phyloP scores from a whole-genome alignment of 2,113 vertebrate genomes.

The Synodontis membranacea region DNA sequence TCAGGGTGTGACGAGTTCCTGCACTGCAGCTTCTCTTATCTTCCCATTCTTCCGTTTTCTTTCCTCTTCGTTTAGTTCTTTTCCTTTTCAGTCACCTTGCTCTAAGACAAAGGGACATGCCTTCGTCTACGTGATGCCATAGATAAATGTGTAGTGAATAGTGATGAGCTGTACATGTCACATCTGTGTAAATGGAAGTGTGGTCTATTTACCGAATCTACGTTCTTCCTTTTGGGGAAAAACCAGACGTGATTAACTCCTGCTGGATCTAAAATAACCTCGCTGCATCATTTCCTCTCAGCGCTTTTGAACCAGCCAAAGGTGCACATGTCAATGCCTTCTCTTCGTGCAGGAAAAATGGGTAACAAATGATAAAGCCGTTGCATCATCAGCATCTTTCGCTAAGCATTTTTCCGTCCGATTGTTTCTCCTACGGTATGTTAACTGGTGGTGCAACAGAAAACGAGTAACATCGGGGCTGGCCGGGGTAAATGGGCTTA shows the following conservation, averaged over 20 bases:
- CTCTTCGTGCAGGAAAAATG: neutral
- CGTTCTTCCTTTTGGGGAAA: constrained; percentile 35
- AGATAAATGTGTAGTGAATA: constrained; percentile 9
- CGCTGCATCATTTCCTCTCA: constrained; percentile 38
- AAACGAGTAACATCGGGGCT: neutral
- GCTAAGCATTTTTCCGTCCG: neutral
- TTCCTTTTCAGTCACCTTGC: constrained; percentile 17
- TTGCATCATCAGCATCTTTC: neutral
- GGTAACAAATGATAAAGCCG: neutral
- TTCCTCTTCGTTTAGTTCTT: constrained; percentile 17
- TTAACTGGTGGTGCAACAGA: neutral
- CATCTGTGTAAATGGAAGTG: constrained; percentile 18
- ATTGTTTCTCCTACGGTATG: neutral
- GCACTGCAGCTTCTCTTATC: constrained; percentile 43
- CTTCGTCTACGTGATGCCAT: constrained; percentile 10
- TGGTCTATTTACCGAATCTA: constrained; percentile 27
- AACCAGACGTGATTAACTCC: constrained; percentile 18
- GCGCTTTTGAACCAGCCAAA: neutral
- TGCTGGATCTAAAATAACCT: constrained; percentile 9
- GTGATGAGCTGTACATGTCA: constrained; percentile 20
- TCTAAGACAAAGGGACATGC: constrained; percentile 5
- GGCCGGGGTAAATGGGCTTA: neutral
- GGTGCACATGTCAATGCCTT: constrained; percentile 11
- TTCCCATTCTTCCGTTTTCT: constrained; percentile 17
- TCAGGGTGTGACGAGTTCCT: constrained; percentile 54